Percentiles rank a stretch among this genome's conserved stretches.
Evolutionary conservation across 2,797 vertebrate species (phyloP).

Genomic region (Phyllotis vaccarum): DNA sequence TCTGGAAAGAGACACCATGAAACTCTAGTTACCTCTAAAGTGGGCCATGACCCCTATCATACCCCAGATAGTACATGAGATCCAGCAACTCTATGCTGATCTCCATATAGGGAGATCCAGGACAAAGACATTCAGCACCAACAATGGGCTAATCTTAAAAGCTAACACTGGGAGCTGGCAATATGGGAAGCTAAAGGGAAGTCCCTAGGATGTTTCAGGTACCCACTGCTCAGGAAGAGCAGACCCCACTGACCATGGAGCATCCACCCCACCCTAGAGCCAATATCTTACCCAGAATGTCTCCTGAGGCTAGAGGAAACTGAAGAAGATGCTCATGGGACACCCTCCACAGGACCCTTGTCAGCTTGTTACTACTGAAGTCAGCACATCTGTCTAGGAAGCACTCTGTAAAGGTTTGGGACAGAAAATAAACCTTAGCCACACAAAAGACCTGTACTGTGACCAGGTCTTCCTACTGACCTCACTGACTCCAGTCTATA

Average conservation of each 20-base stretch:
- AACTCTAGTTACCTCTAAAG: not conserved
- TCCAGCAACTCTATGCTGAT: no score
- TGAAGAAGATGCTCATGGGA: fast-evolving
- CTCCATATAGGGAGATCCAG: not conserved
- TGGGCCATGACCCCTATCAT: fast-evolving
- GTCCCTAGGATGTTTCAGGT: not conserved
- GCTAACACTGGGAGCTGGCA: not conserved
- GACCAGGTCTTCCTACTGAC: not conserved
- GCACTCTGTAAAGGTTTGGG: not conserved
- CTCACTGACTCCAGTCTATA: not conserved
- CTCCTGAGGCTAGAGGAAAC: fast-evolving
- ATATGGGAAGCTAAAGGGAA: not conserved
- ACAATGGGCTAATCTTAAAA: not conserved
- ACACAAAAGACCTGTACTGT: fast-evolving
- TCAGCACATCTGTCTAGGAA: fast-evolving
- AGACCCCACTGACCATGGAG: not conserved
- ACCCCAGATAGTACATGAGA: not conserved
- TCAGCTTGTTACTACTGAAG: not conserved
- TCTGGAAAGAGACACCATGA: not conserved
- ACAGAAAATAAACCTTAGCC: not conserved
- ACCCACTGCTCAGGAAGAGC: fast-evolving
- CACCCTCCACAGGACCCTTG: no score
- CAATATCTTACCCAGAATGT: not conserved
- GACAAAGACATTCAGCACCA: not conserved
- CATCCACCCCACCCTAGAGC: not conserved